Evolutionary conservation across 1,140 invertebrate genomes (phyloP).

Genomic region (Drosophila micromelanica): DNA sequence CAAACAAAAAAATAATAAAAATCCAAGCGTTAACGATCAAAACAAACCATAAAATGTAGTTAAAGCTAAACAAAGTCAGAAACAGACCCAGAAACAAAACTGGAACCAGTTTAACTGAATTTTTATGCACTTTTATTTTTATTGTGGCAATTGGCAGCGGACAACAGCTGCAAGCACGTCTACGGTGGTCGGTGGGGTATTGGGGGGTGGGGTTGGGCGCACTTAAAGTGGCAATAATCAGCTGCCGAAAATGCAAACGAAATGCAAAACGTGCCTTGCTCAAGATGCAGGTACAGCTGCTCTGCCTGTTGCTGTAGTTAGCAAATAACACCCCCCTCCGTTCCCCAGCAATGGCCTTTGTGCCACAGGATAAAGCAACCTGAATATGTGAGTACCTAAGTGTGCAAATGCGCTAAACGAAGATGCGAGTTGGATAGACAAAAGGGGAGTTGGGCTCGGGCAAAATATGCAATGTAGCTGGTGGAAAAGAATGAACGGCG

Average conservation of each 20-base stretch:
- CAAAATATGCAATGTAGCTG: slow-evolving; percentile 61
- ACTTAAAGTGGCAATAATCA: slow-evolving; percentile 73
- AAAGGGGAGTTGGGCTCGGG: background rate
- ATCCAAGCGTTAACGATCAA: slow-evolving; percentile 39
- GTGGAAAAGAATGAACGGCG: slow-evolving; percentile 32
- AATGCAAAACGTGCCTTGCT: slow-evolving; percentile 70
- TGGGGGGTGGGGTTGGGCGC: slow-evolving; percentile 22
- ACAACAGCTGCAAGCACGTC: background rate
- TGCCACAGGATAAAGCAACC: slow-evolving; percentile 25
- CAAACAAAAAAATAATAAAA: slow-evolving; percentile 14
- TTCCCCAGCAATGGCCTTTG: slow-evolving; percentile 26
- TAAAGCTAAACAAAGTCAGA: slow-evolving; percentile 15
- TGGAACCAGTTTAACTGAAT: slow-evolving; percentile 26
- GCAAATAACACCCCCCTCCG: slow-evolving; percentile 3
- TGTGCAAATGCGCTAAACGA: slow-evolving; percentile 39
- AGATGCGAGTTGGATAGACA: slow-evolving; percentile 36
- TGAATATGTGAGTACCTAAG: slow-evolving; percentile 22
- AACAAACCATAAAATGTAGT: slow-evolving; percentile 39
- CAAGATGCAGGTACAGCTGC: slow-evolving; percentile 57
- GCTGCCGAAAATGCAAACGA: slow-evolving; percentile 73
- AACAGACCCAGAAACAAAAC: slow-evolving; percentile 8
- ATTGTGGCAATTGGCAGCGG: slow-evolving; percentile 42
- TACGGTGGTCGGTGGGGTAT: background rate
- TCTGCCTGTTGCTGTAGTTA: slow-evolving; percentile 58
- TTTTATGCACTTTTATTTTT: slow-evolving; percentile 56